Conservation (phyloP, 2,888 invertebrate genomes). For the Crossocerus cetratus region DNA sequence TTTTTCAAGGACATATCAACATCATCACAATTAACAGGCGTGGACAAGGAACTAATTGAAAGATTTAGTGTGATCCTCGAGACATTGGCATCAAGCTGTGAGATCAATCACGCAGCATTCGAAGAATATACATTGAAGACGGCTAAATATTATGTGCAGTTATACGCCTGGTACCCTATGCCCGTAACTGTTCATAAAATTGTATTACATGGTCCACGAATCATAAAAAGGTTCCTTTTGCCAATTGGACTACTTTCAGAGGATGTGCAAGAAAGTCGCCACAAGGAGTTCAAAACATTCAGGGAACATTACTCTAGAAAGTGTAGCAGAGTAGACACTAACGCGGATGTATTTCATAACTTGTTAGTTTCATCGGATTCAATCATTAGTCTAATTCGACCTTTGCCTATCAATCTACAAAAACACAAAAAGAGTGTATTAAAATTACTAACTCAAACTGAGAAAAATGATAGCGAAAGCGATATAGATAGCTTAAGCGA, state of each 20-base stretch:
- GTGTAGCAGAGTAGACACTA: background rate
- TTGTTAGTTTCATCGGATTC: background rate
- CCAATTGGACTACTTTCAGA: slow-evolving; percentile 4
- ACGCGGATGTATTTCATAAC: background rate
- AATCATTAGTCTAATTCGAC: background rate
- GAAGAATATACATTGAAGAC: background rate
- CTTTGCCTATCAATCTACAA: background rate
- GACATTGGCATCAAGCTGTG: background rate
- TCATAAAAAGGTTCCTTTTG: background rate
- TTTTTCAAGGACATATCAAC: background rate
- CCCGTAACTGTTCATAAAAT: too few species aligned
- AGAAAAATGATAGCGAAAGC: background rate
- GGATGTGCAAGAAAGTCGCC: too few species aligned
- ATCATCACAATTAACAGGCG: background rate
- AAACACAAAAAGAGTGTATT: background rate
- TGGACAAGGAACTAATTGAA: background rate
- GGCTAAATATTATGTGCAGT: background rate
- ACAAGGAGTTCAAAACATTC: slow-evolving; percentile 5
- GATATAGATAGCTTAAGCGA: background rate
- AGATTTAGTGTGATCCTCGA: background rate
- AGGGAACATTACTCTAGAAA: background rate
- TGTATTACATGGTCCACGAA: background rate
- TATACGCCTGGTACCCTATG: slow-evolving; percentile 8
- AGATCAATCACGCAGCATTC: background rate
- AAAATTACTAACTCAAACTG: background rate